Evolutionary conservation across 2,113 vertebrate species (phyloP).

Genomic region (Peromyscus maniculatus): DNA sequence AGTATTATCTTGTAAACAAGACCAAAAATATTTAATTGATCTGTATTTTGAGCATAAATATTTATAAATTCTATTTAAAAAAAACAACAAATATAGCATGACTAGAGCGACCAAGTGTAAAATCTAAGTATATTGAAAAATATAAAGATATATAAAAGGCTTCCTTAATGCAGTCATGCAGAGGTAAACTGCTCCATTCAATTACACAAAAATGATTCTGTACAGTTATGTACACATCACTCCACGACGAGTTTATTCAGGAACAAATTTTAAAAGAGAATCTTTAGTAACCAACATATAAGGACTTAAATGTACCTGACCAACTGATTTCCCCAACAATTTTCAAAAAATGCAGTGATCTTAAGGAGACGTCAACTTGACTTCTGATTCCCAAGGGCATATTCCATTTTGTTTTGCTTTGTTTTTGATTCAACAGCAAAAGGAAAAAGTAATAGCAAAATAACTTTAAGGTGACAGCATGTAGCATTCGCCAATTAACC

Average conservation of each 20-base stretch:
- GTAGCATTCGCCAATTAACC: conserved; percentile 40
- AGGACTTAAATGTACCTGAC: conserved; percentile 58
- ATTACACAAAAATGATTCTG: conserved; percentile 76
- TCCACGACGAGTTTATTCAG: conserved; percentile 60
- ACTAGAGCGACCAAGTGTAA: conserved; percentile 77
- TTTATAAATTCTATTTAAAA: conserved; percentile 82
- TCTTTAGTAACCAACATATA: conserved; percentile 49
- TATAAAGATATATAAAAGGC: conserved; percentile 83
- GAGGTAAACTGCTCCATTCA: conserved; percentile 76
- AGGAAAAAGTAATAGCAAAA: not conserved
- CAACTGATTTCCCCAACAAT: conserved; percentile 42
- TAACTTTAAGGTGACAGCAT: not conserved
- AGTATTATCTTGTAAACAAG: conserved; percentile 82
- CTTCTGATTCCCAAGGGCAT: conserved; percentile 61
- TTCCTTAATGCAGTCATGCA: conserved; percentile 79
- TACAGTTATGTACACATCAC: conserved; percentile 77
- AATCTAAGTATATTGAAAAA: conserved; percentile 81
- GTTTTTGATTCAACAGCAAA: conserved; percentile 66
- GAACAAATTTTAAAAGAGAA: conserved; percentile 57
- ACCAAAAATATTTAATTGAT: conserved; percentile 80
- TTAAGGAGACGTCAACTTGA: conserved; percentile 58
- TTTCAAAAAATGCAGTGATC: conserved; percentile 75
- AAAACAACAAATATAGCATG: conserved; percentile 77
- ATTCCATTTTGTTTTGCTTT: conserved; percentile 57
- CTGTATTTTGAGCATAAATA: conserved; percentile 82